A percentile compares a stretch with the other conserved stretches of the same genome.
Conservation (phyloP, 2,113 vertebrate genomes). For the Ceuthmochares aereus region DNA sequence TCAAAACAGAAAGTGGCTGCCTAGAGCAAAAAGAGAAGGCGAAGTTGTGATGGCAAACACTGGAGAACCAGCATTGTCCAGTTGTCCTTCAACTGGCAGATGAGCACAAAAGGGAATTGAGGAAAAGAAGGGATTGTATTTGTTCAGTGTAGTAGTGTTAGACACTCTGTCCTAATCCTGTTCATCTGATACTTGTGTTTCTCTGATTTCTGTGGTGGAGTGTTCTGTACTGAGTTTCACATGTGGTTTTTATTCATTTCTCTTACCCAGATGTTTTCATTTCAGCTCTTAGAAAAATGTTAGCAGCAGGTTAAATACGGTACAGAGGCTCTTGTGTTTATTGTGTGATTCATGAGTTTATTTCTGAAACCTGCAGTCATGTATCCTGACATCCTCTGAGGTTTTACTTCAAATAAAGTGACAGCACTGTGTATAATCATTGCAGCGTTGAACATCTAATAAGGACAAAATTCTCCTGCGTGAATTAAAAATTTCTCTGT, state of each 20-base stretch:
- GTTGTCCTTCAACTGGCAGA: background rate
- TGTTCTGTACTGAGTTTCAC: background rate
- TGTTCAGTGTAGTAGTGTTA: background rate
- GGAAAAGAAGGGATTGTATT: background rate
- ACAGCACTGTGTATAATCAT: background rate
- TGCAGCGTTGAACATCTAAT: background rate
- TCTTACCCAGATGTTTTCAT: constrained; percentile 58
- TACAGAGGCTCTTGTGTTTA: constrained; percentile 64
- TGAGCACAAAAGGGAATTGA: background rate
- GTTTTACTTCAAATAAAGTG: constrained; percentile 30
- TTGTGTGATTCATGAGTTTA: constrained; percentile 51
- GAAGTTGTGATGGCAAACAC: background rate
- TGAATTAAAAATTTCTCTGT: constrained; percentile 18
- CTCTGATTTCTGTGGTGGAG: background rate
- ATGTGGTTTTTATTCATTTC: constrained; percentile 37
- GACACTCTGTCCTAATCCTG: background rate
- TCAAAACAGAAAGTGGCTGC: background rate
- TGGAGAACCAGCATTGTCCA: background rate
- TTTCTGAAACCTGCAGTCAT: constrained; percentile 51
- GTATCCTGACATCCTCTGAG: constrained; percentile 2
- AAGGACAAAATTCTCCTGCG: background rate
- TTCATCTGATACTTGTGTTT: background rate
- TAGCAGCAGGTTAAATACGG: constrained; percentile 50
- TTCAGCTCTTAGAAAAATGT: constrained; percentile 45
- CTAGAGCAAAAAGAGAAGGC: background rate